phyloP scores from a whole-genome alignment of 2,113 vertebrate genomes.

The Gambusia holbrooki region DNA sequence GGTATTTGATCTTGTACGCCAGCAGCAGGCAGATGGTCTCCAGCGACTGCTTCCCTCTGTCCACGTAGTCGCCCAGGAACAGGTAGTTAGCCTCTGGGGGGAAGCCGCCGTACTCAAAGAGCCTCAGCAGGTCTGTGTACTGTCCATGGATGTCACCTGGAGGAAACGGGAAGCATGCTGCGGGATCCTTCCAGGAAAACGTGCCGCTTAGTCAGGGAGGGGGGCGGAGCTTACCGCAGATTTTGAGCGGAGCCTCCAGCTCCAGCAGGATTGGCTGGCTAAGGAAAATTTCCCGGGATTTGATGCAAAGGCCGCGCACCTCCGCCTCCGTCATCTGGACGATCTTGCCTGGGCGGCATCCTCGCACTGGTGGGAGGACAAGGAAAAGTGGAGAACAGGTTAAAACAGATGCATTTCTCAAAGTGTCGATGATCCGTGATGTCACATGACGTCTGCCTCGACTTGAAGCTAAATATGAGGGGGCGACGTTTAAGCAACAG shows the following conservation, averaged over 20 bases:
- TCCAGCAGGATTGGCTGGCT: constrained; percentile 96
- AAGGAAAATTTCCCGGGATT: constrained; percentile 95
- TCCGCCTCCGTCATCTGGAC: constrained; percentile 97
- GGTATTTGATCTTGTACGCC: constrained; percentile 98
- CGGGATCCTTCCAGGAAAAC: neutral
- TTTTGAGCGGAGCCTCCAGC: constrained; percentile 94
- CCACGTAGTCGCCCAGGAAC: constrained; percentile 96
- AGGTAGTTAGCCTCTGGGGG: constrained; percentile 96
- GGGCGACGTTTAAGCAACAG: constrained; percentile 38
- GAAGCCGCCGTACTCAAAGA: constrained; percentile 96
- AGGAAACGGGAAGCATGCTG: neutral
- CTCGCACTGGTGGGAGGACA: constrained; percentile 82
- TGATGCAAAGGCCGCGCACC: constrained; percentile 94
- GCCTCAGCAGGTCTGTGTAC: constrained; percentile 86
- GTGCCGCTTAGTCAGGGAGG: neutral
- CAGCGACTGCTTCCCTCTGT: constrained; percentile 95
- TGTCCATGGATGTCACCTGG: constrained; percentile 78
- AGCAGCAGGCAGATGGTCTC: constrained; percentile 95
- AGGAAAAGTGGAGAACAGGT: neutral
- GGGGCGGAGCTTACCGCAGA: constrained; percentile 84
- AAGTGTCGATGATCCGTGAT: no score
- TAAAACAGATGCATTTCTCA: neutral
- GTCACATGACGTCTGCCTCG: neutral
- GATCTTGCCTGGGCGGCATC: constrained; percentile 96
- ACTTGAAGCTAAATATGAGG: constrained; percentile 36